A percentile compares a stretch with the other conserved stretches of the same genome.
Evolutionary conservation across 2,888 invertebrate genomes (phyloP).

Genomic region (Agrotis ipsilon): DNA sequence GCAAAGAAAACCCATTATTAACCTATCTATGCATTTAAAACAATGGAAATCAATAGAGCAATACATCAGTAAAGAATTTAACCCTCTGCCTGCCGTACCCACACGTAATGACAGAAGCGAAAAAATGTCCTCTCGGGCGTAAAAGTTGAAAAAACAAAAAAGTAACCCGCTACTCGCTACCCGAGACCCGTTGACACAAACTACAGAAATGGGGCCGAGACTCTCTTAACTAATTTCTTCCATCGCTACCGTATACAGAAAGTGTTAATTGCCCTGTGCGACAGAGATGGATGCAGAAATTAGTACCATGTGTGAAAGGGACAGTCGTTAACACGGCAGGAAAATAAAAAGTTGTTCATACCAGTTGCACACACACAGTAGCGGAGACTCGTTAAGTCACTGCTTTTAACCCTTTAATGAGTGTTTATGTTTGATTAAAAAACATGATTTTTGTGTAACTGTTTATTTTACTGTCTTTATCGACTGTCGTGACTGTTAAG

Average conservation of each 20-base stretch:
- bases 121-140: constrained; percentile 42
- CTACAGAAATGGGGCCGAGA: constrained; percentile 80
- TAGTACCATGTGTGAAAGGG: constrained; percentile 62
- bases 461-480: constrained; percentile 71
- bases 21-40: constrained; percentile 12
- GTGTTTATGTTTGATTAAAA: constrained; percentile 78
- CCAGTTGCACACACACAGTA: constrained; percentile 79
- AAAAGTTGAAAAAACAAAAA: constrained; percentile 72
- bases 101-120: constrained; percentile 70
- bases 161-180: constrained; percentile 66
- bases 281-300: constrained; percentile 67
- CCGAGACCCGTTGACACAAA: constrained; percentile 78
- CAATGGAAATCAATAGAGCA: constrained; percentile 50
- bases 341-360: constrained; percentile 84
- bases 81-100: constrained; percentile 65
- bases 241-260: constrained; percentile 87
- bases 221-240: constrained; percentile 88
- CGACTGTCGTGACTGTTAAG: constrained; percentile 62
- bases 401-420: constrained; percentile 85
- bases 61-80: constrained; percentile 66
- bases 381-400: constrained; percentile 81
- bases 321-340: constrained; percentile 70
- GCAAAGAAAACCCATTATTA: constrained; percentile 33
- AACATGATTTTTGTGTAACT: constrained; percentile 75
- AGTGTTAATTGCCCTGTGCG: constrained; percentile 85